Evolutionary conservation across 2,113 vertebrate species (phyloP).

Genomic region (Pachycephala philippinensis): DNA sequence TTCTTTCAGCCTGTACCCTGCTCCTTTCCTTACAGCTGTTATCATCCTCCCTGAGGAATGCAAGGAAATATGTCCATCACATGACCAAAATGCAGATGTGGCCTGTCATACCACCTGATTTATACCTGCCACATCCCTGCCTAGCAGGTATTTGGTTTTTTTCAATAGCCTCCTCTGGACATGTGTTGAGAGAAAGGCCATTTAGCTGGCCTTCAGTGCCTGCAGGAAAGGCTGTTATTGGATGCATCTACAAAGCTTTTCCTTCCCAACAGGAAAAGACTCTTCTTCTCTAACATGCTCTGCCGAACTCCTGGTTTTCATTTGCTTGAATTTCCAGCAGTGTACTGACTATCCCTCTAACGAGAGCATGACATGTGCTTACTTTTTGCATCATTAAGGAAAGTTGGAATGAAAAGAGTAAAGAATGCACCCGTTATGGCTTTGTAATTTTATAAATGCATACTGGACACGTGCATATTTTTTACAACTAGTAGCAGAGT

Average conservation of each 20-base stretch:
- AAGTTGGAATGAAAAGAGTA: neutral
- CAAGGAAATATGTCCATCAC: neutral
- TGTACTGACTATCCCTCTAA: neutral
- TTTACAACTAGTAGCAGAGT: neutral
- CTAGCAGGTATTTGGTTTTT: neutral
- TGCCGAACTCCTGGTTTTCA: neutral
- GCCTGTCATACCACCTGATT: neutral
- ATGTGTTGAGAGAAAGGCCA: accelerated
- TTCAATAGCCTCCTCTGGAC: neutral
- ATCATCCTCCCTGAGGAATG: neutral
- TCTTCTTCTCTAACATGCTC: neutral
- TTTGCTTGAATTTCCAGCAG: neutral
- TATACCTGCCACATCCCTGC: neutral
- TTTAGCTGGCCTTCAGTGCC: neutral
- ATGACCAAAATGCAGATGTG: neutral
- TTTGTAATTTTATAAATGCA: neutral
- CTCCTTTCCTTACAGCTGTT: neutral
- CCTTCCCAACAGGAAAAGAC: neutral
- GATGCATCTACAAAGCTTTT: neutral
- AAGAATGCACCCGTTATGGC: neutral
- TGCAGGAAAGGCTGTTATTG: neutral
- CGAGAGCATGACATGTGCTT: neutral
- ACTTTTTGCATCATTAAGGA: neutral
- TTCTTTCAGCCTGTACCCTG: neutral
- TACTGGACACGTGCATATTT: neutral